A percentile compares a stretch with the other conserved stretches of the same genome.
Evolutionary conservation across 2,113 vertebrate genomes (phyloP).

Genomic region (Sturnus vulgaris): DNA sequence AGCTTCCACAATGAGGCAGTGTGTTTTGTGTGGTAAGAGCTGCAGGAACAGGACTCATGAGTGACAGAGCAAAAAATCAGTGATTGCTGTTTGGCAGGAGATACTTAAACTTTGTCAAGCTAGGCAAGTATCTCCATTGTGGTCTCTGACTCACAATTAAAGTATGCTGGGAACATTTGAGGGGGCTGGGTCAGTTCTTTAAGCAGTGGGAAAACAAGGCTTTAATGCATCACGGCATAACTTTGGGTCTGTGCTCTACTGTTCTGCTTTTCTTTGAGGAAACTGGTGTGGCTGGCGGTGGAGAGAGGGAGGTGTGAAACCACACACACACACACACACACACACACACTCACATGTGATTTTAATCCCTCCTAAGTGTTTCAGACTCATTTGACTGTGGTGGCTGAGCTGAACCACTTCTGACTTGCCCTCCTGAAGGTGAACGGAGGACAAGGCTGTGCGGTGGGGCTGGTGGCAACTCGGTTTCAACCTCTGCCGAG

Average conservation of each 20-base stretch:
- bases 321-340: background rate
- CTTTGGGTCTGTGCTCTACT: slow-evolving; percentile 31
- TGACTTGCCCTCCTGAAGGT: background rate
- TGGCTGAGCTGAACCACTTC: background rate
- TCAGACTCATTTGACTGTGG: background rate
- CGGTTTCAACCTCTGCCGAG: background rate
- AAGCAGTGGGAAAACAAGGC: slow-evolving; percentile 57
- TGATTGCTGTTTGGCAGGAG: slow-evolving; percentile 22
- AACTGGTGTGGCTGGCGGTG: background rate
- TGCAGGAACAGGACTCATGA: background rate
- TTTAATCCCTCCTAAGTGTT: background rate
- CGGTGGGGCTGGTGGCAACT: background rate
- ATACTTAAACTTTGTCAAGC: background rate
- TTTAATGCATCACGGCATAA: slow-evolving; percentile 2
- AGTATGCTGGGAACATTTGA: slow-evolving; percentile 49
- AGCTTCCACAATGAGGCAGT: background rate
- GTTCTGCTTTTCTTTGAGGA: slow-evolving; percentile 55
- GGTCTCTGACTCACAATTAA: slow-evolving; percentile 57
- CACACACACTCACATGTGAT: background rate
- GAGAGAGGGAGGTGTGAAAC: slow-evolving; percentile 49
- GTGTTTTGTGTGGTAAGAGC: background rate
- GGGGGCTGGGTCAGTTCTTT: slow-evolving; percentile 39
- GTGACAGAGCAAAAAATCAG: slow-evolving; percentile 33
- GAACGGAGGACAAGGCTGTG: background rate
- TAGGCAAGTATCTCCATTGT: slow-evolving; percentile 31